A percentile compares a stretch with the other conserved stretches of the same genome.
Evolutionary conservation across 1,140 invertebrate genomes (phyloP).

Genomic region (Euglossa dilemma): DNA sequence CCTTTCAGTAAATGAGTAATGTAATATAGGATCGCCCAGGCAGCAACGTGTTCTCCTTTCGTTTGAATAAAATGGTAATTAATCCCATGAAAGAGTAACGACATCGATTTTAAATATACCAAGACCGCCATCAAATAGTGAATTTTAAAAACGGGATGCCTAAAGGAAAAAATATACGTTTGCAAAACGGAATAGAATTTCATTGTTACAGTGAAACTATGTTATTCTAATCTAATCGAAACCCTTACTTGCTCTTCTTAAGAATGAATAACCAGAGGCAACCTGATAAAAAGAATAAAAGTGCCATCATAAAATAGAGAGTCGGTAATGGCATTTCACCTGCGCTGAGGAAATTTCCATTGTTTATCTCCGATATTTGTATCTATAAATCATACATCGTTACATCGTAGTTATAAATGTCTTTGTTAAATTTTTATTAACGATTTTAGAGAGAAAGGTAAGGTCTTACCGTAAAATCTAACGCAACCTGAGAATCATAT

Average conservation of each 20-base stretch:
- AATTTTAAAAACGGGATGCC: slow-evolving; percentile 95
- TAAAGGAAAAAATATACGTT: slow-evolving; percentile 73
- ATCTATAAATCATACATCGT: slow-evolving; percentile 83
- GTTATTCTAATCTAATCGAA: not conserved
- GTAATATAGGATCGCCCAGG: slow-evolving; percentile 98
- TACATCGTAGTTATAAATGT: not conserved
- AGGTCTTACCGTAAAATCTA: slow-evolving; percentile 86
- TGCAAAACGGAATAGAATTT: not conserved
- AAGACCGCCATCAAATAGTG: slow-evolving; percentile 98
- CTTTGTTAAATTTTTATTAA: not conserved
- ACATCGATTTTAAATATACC: slow-evolving; percentile 95
- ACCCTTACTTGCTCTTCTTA: slow-evolving; percentile 90
- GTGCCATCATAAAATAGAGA: slow-evolving; percentile 95
- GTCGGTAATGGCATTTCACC: slow-evolving; percentile 97
- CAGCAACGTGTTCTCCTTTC: slow-evolving; percentile 96
- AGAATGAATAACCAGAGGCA: slow-evolving; percentile 96
- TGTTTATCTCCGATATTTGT: slow-evolving; percentile 92
- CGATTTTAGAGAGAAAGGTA: not conserved
- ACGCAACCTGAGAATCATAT: slow-evolving; percentile 79
- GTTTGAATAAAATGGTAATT: slow-evolving; percentile 98
- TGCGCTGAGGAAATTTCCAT: slow-evolving; percentile 96
- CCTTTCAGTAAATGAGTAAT: slow-evolving; percentile 98
- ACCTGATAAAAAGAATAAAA: slow-evolving; percentile 94
- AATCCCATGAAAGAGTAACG: slow-evolving; percentile 96
- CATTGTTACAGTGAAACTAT: not conserved